These are phyloP conservation scores for Clepsis dumicolana DNA, from an alignment of 2,888 invertebrate species.

Conservation along the genomic window DNA sequence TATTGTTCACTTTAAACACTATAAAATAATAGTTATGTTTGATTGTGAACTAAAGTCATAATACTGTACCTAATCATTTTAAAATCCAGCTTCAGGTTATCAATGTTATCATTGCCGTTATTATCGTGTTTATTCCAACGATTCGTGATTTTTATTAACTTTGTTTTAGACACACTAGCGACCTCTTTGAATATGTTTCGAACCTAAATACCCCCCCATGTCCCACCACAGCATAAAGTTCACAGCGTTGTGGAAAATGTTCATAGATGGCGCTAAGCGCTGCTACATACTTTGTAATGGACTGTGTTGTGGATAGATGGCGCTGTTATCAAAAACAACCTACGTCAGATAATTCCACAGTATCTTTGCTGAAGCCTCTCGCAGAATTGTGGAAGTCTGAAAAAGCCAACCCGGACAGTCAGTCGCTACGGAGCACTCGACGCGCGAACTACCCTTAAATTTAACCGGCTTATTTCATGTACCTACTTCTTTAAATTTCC, in stretches of 20 bases:
- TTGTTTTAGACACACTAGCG: constrained; percentile 4
- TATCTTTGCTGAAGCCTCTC: constrained; percentile 52
- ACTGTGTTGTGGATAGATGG: constrained; percentile 50
- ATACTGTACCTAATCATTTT: background rate
- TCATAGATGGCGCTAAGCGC: constrained; percentile 49
- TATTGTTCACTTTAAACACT: background rate
- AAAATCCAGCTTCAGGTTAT: constrained; percentile 6
- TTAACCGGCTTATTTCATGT: constrained; percentile 15
- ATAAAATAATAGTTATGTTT: background rate
- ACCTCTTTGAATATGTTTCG: constrained; percentile 10
- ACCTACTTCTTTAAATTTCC: background rate
- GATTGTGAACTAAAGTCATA: background rate
- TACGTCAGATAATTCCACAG: constrained; percentile 43
- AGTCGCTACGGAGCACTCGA: constrained; percentile 77
- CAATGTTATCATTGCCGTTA: background rate
- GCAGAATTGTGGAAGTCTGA: constrained; percentile 69
- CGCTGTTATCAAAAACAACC: constrained; percentile 42
- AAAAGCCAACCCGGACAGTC: constrained; percentile 77
- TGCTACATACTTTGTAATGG: constrained; percentile 1
- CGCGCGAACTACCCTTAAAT: constrained; percentile 64
- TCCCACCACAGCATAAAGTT: background rate
- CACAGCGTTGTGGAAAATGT: constrained; percentile 43
- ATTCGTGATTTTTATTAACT: background rate
- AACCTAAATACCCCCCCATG: background rate
- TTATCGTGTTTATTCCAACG: background rate